Evolutionary conservation across 2,113 vertebrate genomes (phyloP), one percentile per base, ranked within the genome.

Genomic region (Pseudorasbora parva): DNA sequence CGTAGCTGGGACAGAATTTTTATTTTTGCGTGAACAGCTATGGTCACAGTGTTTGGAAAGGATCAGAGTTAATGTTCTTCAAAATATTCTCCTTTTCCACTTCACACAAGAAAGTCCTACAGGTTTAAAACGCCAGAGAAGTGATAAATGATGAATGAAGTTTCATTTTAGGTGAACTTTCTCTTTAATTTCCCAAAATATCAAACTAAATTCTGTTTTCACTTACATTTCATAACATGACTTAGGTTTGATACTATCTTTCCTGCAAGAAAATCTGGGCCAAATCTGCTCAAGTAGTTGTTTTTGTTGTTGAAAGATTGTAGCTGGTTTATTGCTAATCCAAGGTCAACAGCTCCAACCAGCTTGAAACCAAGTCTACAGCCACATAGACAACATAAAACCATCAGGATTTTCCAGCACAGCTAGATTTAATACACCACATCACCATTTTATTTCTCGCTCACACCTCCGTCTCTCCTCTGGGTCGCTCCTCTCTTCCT

Each of bases 371-470:
- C 49, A 54, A 7, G 17, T 54, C 57, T 59, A 59, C 21, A 71
- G 21, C 68, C 41, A 71, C 14, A 41, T 71, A 71, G 37, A 45
- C 11, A 37, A 23, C 41, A 21, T 45, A 71, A 10, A 71, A 19
- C 41, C 45, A 5, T 73, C 68, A 12, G 41, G 7, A 30, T 19
- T 49, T 49, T 71, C 21, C 33, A 71, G 21, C 37, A 14, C 71
- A 73, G 30, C 47, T 57, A 77, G 33, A 77, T 77, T n/a, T 14
- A 41, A 77, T 77, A 11, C 43, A 78, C 14, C 45, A 74, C 72
- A 74, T 27, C 54, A 60, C 2, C 21, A 0, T 59, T 57, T 62
- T 27, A 19, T 78, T 47, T 41, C 33, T 37, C n/a, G 71, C 60
- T 66, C 9, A 49, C 25, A 64, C 60, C 12, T 23, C 56, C 23